A percentile compares a stretch with the other conserved stretches of the same genome.
phyloP scores from a whole-genome alignment of 2,797 vertebrate genomes.

The Onychomys torridus region DNA sequence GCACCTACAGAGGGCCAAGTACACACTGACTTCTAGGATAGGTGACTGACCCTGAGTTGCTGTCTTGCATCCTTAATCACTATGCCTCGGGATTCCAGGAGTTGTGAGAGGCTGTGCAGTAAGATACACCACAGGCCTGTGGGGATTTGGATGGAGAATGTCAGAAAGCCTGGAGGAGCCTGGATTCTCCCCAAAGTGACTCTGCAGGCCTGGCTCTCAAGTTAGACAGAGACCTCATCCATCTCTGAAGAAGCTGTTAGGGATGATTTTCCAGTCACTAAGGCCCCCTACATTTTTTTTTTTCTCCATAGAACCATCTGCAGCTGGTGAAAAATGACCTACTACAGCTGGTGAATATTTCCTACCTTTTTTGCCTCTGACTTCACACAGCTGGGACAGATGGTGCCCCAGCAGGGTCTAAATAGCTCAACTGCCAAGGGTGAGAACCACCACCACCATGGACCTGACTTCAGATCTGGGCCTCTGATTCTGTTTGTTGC shows the following conservation, averaged over 20 bases:
- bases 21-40: background rate
- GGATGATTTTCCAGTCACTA: conserved; percentile 40
- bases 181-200: conserved; percentile 61
- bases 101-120: background rate
- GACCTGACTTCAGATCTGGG: conserved; percentile 35
- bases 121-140: conserved; percentile 41
- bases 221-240: conserved; percentile 56
- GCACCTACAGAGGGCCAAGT: background rate
- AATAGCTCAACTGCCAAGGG: conserved; percentile 9
- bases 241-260: conserved; percentile 32
- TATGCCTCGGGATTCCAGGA: background rate
- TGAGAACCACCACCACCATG: background rate
- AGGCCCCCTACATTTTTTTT: background rate
- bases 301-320: conserved; percentile 62
- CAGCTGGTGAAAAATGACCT: conserved; percentile 77
- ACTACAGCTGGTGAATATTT: conserved; percentile 41
- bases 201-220: conserved; percentile 11
- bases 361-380: conserved; percentile 38
- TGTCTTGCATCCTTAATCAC: background rate
- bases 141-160: conserved; percentile 54
- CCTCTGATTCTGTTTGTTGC: conserved; percentile 57
- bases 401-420: conserved; percentile 36
- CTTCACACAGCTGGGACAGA: conserved; percentile 72
- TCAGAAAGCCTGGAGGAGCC: conserved; percentile 12
- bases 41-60: background rate